A percentile compares a stretch with the other conserved stretches of the same genome.
Evolutionary conservation across 2,888 invertebrate species (phyloP).

Genomic region (Teinopalpus imperialis): DNA sequence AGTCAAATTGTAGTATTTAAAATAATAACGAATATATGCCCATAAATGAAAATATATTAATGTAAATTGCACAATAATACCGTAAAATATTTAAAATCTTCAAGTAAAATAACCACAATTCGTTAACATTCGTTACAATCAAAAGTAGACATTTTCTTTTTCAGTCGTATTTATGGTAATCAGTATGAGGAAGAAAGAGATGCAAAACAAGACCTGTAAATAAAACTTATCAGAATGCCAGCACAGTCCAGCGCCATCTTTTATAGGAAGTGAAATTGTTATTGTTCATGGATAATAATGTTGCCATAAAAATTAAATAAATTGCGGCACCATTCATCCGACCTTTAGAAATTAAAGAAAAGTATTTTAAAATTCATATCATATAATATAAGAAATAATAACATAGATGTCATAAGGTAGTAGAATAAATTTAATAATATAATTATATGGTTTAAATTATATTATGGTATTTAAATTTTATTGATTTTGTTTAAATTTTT

Average conservation of each 20-base stretch:
- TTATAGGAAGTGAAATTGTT: slow-evolving; percentile 39
- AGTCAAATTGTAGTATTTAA: slow-evolving; percentile 39
- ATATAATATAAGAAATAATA: too few species aligned
- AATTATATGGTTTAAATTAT: too few species aligned
- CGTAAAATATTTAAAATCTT: slow-evolving; percentile 61
- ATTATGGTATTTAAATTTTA: too few species aligned
- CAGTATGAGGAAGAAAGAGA: slow-evolving; percentile 46
- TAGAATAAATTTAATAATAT: too few species aligned
- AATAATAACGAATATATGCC: slow-evolving; percentile 36
- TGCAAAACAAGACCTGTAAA: slow-evolving; percentile 46
- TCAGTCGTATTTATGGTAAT: slow-evolving; percentile 35
- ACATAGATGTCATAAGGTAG: too few species aligned
- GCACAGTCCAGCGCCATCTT: slow-evolving; percentile 56
- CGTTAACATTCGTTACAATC: slow-evolving; percentile 79
- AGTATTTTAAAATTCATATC: too few species aligned
- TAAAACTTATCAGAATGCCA: slow-evolving; percentile 52
- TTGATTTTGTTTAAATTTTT: too few species aligned
- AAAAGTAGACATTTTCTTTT: slow-evolving; percentile 53
- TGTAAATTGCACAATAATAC: slow-evolving; percentile 54
- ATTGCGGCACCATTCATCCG: too few species aligned
- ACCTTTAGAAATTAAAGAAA: too few species aligned
- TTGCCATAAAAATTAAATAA: too few species aligned
- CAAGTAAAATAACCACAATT: slow-evolving; percentile 66
- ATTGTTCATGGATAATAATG: slow-evolving; percentile 42
- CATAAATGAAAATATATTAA: slow-evolving; percentile 38